A percentile compares a stretch with the other conserved stretches of the same genome.
These are phyloP conservation scores for Engystomops pustulosus DNA, from an alignment of 2,113 vertebrate genomes.

Conservation along the genomic window DNA sequence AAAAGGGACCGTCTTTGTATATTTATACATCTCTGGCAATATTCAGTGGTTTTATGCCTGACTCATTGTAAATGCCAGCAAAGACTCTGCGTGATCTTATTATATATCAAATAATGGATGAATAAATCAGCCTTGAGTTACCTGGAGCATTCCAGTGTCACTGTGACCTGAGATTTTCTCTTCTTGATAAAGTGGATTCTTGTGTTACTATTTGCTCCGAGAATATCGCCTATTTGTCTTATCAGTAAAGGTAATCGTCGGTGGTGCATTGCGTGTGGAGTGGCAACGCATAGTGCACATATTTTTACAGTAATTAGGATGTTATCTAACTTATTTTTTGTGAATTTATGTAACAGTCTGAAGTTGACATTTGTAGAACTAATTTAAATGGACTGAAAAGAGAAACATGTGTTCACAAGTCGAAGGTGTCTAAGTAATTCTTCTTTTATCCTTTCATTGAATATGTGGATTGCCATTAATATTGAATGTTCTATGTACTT, in stretches of 20 bases:
- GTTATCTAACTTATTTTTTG: constrained; percentile 27
- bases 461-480: constrained; percentile 41
- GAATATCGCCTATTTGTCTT: constrained; percentile 32
- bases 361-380: constrained; percentile 42
- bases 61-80: neutral
- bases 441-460: constrained; percentile 36
- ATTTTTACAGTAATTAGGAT: constrained; percentile 40
- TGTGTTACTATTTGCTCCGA: neutral
- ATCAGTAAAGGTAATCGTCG: neutral
- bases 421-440: constrained; percentile 21
- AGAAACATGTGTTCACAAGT: constrained; percentile 39
- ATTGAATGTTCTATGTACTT: constrained; percentile 36
- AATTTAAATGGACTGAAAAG: constrained; percentile 44
- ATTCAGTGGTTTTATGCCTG: neutral
- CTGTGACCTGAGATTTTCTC: neutral
- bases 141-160: neutral
- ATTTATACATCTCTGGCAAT: neutral
- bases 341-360: constrained; percentile 37
- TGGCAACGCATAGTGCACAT: neutral
- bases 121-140: neutral
- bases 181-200: neutral
- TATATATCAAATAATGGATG: neutral
- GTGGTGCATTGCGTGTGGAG: neutral
- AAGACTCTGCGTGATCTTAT: neutral
- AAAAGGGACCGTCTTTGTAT: no score